A percentile compares a stretch with the other conserved stretches of the same genome.
Evolutionary conservation across 2,113 vertebrate genomes (phyloP).

Genomic region (Colaptes auratus): DNA sequence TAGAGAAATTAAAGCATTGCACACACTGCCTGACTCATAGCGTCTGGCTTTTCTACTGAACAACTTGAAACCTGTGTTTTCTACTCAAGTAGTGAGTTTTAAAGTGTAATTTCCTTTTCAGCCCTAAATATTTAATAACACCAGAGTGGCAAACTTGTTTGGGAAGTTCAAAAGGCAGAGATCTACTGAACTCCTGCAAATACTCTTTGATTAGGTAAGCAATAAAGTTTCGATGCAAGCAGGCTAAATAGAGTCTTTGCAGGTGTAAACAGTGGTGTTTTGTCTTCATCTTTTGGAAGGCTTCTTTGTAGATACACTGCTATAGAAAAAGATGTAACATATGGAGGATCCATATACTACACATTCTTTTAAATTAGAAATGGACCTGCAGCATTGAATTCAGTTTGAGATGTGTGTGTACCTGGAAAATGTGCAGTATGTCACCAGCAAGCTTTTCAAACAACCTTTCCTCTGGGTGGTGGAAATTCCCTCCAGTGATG

Average conservation of each 20-base stretch:
- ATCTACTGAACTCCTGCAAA: neutral
- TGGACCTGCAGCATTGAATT: neutral
- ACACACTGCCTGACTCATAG: slow-evolving; percentile 66
- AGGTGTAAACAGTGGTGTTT: neutral
- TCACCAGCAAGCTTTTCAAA: neutral
- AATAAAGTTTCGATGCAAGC: neutral
- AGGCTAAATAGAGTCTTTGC: neutral
- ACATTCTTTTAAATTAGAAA: neutral
- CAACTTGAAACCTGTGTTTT: slow-evolving; percentile 64
- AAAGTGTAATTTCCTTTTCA: neutral
- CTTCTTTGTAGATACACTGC: neutral
- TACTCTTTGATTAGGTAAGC: neutral
- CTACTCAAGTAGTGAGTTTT: slow-evolving; percentile 56
- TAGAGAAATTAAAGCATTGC: slow-evolving; percentile 76
- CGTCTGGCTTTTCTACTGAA: slow-evolving; percentile 61
- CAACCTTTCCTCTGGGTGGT: neutral
- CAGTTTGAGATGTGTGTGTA: neutral
- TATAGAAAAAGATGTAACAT: neutral
- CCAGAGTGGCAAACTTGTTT: neutral
- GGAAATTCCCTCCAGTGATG: neutral
- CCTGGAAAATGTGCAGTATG: neutral
- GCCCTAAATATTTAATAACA: slow-evolving; percentile 43
- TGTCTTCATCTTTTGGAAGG: neutral
- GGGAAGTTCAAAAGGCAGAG: neutral
- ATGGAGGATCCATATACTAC: neutral